Evolutionary conservation across 2,797 vertebrate genomes (phyloP).

Genomic region (Chiloscyllium punctatum): DNA sequence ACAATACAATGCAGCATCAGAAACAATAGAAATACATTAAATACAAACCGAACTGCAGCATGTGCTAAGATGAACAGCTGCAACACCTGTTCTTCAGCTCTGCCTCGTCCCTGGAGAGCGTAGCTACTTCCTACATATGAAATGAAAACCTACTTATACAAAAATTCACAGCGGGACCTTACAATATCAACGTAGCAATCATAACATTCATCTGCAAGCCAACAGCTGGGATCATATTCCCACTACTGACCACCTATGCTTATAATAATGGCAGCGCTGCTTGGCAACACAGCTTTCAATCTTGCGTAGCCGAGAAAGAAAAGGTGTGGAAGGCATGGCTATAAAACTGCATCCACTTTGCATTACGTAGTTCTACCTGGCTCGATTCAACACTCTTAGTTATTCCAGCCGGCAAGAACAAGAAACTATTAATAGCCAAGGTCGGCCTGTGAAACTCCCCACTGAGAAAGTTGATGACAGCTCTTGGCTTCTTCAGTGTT

Average conservation of each 20-base stretch:
- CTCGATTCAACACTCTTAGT: neutral
- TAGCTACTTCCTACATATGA: neutral
- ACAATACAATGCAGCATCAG: neutral
- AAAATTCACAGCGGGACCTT: conserved; percentile 14
- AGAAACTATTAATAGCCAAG: conserved; percentile 27
- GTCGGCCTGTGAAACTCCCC: neutral
- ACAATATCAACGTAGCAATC: conserved; percentile 15
- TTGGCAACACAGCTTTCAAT: neutral
- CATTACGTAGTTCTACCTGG: neutral
- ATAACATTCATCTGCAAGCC: conserved; percentile 20
- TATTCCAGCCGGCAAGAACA: conserved; percentile 17
- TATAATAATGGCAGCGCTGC: neutral
- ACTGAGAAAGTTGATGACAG: conserved; percentile 25
- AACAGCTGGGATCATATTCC: conserved; percentile 22
- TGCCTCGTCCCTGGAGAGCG: neutral
- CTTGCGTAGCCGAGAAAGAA: neutral
- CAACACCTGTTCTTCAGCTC: neutral
- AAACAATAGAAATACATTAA: too few species aligned
- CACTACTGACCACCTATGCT: neutral
- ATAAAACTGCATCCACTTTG: neutral
- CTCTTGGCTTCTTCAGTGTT: neutral
- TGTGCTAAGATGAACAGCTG: neutral
- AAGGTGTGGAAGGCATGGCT: conserved; percentile 12
- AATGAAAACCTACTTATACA: conserved; percentile 15
- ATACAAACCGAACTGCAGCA: neutral